Conservation (phyloP, 2,888 invertebrate genomes). For the Mamestra brassicae region DNA sequence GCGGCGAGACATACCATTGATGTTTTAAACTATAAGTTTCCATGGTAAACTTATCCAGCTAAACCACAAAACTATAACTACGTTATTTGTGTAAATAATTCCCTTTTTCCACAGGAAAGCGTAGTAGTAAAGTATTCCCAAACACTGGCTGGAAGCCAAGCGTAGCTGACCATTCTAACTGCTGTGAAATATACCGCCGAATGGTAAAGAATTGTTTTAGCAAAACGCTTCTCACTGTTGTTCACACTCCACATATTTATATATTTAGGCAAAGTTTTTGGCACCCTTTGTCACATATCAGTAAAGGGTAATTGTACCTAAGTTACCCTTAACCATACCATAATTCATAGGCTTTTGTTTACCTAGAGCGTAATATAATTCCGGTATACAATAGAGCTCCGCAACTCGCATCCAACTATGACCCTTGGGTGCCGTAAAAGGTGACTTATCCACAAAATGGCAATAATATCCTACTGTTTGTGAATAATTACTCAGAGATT, state of each 20-base stretch:
- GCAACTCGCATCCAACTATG: slow-evolving; percentile 3
- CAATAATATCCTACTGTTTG: slow-evolving; percentile 1
- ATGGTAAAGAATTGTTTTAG: neutral
- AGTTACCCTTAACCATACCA: slow-evolving; percentile 10
- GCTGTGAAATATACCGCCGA: neutral
- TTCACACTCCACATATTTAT: neutral
- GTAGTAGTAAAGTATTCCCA: slow-evolving; percentile 26
- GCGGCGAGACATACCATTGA: neutral
- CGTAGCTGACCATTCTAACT: slow-evolving; percentile 40
- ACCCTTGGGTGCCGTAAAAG: slow-evolving; percentile 29
- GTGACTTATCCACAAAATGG: slow-evolving; percentile 29
- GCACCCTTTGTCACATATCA: slow-evolving; percentile 12
- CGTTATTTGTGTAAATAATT: neutral
- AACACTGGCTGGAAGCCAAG: slow-evolving; percentile 44
- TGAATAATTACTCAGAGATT: neutral
- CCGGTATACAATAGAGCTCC: slow-evolving; percentile 32
- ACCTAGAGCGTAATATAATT: slow-evolving; percentile 24
- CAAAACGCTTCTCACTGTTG: neutral
- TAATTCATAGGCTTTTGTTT: slow-evolving; percentile 38
- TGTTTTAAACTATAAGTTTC: no score
- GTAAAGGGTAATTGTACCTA: slow-evolving; percentile 7
- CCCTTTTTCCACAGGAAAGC: slow-evolving; percentile 17
- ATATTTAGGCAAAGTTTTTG: neutral
- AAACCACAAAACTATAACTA: neutral
- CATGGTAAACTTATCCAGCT: neutral